These are phyloP conservation scores for Muscicapa striata DNA, from an alignment of 2,797 vertebrate genomes.

Conservation along the genomic window DNA sequence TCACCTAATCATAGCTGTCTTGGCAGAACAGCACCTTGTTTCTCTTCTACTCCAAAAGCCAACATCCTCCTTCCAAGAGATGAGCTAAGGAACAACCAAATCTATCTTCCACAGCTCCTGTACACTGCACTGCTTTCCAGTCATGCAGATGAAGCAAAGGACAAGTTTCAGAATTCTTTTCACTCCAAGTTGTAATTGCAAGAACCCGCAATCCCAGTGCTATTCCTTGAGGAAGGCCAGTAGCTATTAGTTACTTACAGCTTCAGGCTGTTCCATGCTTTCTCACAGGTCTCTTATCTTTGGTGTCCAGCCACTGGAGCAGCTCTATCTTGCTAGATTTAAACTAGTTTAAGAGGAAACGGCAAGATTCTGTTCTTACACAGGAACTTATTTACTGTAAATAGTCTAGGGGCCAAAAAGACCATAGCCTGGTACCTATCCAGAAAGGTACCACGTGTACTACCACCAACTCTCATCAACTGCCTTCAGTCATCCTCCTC, in stretches of 20 bases:
- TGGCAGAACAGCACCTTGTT: background rate
- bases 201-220: background rate
- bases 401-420: background rate
- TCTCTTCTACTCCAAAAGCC: background rate
- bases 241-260: background rate
- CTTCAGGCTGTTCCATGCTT: background rate
- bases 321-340: background rate
- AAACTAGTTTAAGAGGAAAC: background rate
- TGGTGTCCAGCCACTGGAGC: background rate
- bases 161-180: background rate
- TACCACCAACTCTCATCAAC: background rate
- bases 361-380: background rate
- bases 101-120: background rate
- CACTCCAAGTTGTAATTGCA: background rate
- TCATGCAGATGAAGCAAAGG: background rate
- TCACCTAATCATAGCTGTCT: background rate
- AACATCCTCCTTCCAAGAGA: background rate
- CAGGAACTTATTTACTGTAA: background rate
- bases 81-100: fast-evolving
- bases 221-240: background rate
- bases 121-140: fast-evolving
- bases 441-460: background rate
- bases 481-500: background rate
- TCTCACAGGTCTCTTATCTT: background rate
- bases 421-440: background rate